These are phyloP conservation scores for Potamilus streckersoni DNA, from an alignment of 1,140 invertebrate genomes.

Conservation along the genomic window DNA sequence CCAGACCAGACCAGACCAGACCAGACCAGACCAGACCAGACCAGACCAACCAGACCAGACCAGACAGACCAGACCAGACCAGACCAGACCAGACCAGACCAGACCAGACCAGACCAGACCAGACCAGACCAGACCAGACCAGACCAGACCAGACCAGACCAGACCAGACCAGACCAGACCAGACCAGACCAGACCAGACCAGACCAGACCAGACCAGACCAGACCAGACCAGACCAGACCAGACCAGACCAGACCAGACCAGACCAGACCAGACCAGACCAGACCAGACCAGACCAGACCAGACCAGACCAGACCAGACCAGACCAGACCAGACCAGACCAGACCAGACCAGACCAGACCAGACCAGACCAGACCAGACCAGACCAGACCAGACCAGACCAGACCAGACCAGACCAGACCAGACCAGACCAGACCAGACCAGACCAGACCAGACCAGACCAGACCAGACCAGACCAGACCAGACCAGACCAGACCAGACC, in stretches of 20 bases:
- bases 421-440: too few relatives aligned
- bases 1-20: slow-evolving; percentile 27
- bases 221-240: slow-evolving; percentile 21
- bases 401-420: slow-evolving; percentile 22
- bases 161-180: slow-evolving; percentile 20
- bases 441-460: too few relatives aligned
- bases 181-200: slow-evolving; percentile 18
- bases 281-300: slow-evolving; percentile 8
- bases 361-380: too few relatives aligned
- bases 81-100: too few relatives aligned
- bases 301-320: slow-evolving; percentile 21
- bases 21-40: slow-evolving; percentile 8
- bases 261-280: slow-evolving; percentile 26
- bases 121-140: slow-evolving; percentile 10
- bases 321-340: slow-evolving; percentile 23
- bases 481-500: slow-evolving; percentile 16
- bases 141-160: slow-evolving; percentile 20
- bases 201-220: slow-evolving; percentile 20
- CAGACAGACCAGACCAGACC: too few relatives aligned
- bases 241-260: slow-evolving; percentile 23
- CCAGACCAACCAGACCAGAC: too few relatives aligned
- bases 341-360: slow-evolving; percentile 28
- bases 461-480: too few relatives aligned
- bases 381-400: slow-evolving; percentile 22
- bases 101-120: slow-evolving; percentile 15